Evolutionary conservation across 1,140 invertebrate species (phyloP).

Genomic region (Leptestheria dahalacensis): DNA sequence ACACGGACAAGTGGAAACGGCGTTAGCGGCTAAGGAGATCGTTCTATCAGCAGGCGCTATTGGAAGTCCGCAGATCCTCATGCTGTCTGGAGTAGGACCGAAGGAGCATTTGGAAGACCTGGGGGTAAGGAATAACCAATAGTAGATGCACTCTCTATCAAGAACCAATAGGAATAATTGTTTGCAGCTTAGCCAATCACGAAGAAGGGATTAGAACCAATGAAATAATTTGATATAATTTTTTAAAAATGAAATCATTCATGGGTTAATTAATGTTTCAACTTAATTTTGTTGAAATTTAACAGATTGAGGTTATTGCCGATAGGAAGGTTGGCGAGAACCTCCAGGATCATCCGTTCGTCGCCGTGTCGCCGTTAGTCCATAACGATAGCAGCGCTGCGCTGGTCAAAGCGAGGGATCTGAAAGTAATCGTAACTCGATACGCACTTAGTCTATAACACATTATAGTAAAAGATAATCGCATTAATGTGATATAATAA

Average conservation of each 20-base stretch:
- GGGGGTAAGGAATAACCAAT: conserved; percentile 30
- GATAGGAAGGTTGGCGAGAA: conserved; percentile 1
- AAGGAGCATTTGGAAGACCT: conserved; percentile 51
- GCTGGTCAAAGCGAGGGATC: conserved; percentile 4
- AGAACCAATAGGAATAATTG: too few species aligned
- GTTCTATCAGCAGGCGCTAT: conserved; percentile 70
- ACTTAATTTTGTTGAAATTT: neutral
- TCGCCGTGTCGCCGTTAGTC: conserved; percentile 8
- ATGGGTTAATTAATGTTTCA: neutral
- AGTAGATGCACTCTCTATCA: neutral
- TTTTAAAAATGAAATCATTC: too few species aligned
- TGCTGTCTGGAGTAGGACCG: conserved; percentile 81
- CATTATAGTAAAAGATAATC: neutral
- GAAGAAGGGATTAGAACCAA: too few species aligned
- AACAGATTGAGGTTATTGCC: neutral
- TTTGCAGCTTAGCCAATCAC: too few species aligned
- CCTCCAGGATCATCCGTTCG: conserved; percentile 2
- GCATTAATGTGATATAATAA: neutral
- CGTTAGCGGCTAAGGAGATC: conserved; percentile 65
- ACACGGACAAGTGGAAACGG: conserved; percentile 47
- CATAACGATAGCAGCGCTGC: conserved; percentile 15
- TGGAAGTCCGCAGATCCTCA: conserved; percentile 78
- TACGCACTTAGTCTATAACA: neutral
- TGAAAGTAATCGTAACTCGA: neutral
- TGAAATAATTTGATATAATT: too few species aligned